A percentile compares a stretch with the other conserved stretches of the same genome.
phyloP scores from a whole-genome alignment of 2,113 vertebrate species.

The Heterotilapia buettikoferi region DNA sequence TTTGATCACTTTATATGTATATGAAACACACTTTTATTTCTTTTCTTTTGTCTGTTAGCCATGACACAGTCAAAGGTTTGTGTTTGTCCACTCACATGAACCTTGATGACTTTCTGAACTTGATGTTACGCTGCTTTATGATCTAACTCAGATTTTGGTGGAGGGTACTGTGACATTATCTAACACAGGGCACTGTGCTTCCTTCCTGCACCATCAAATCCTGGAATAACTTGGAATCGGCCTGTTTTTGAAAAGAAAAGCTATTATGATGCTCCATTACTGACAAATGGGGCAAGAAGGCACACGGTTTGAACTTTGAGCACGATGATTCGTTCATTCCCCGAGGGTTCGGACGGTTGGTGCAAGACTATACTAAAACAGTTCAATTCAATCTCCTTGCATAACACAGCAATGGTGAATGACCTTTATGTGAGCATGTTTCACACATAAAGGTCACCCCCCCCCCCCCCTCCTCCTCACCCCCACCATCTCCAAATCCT shows the following conservation, averaged over 20 bases:
- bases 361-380: conserved; percentile 24
- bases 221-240: conserved; percentile 24
- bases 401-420: conserved; percentile 18
- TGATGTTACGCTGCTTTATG: background rate
- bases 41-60: background rate
- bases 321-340: background rate
- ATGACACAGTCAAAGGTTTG: background rate
- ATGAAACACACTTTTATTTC: background rate
- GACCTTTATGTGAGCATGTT: conserved; percentile 32
- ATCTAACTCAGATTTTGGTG: conserved; percentile 12
- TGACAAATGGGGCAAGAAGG: background rate
- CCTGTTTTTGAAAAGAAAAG: background rate
- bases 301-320: conserved; percentile 5
- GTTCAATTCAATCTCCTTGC: conserved; percentile 38
- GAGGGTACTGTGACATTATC: conserved; percentile 9
- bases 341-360: background rate
- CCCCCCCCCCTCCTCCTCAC: background rate
- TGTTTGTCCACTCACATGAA: background rate
- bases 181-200: conserved; percentile 34
- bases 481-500: background rate
- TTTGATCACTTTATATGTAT: background rate
- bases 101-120: background rate
- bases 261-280: background rate
- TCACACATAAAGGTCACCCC: background rate
- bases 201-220: conserved; percentile 33